These are phyloP conservation scores for Syrphus vitripennis DNA, from an alignment of 2,888 invertebrate genomes.

Conservation along the genomic window DNA sequence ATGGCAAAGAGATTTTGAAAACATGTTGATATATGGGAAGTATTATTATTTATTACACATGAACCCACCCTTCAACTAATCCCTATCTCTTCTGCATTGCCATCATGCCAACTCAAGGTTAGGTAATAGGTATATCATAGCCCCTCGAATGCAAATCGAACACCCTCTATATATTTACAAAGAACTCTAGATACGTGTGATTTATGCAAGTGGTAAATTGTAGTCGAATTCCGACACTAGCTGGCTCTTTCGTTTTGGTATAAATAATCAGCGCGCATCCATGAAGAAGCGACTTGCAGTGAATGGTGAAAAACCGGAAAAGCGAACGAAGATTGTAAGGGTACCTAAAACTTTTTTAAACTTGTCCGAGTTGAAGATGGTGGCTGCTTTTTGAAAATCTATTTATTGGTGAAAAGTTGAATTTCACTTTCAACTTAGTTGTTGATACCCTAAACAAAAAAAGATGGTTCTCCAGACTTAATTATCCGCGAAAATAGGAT, in stretches of 20 bases:
- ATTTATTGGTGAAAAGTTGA: neutral
- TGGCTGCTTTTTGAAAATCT: neutral
- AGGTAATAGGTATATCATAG: neutral
- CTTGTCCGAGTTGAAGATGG: neutral
- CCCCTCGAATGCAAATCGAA: constrained; percentile 53
- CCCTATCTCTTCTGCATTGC: neutral
- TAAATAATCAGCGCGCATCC: constrained; percentile 69
- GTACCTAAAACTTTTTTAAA: constrained; percentile 32
- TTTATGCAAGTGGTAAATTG: constrained; percentile 67
- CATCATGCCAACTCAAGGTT: neutral
- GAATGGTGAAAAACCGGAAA: constrained; percentile 3
- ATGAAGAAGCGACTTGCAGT: constrained; percentile 24
- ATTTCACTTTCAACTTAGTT: neutral
- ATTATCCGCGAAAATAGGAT: too few relatives aligned
- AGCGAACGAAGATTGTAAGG: constrained; percentile 36
- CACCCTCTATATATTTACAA: constrained; percentile 18
- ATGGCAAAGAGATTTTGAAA: constrained; percentile 35
- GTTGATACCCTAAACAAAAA: too few relatives aligned
- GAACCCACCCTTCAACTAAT: constrained; percentile 44
- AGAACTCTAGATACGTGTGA: constrained; percentile 41
- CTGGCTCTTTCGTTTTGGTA: constrained; percentile 41
- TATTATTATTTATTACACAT: constrained; percentile 69
- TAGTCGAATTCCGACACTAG: constrained; percentile 59
- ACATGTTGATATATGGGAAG: constrained; percentile 65
- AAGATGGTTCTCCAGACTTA: too few relatives aligned